phyloP scores from a whole-genome alignment of 1,140 invertebrate genomes.

The Archegozetes longisetosus region DNA sequence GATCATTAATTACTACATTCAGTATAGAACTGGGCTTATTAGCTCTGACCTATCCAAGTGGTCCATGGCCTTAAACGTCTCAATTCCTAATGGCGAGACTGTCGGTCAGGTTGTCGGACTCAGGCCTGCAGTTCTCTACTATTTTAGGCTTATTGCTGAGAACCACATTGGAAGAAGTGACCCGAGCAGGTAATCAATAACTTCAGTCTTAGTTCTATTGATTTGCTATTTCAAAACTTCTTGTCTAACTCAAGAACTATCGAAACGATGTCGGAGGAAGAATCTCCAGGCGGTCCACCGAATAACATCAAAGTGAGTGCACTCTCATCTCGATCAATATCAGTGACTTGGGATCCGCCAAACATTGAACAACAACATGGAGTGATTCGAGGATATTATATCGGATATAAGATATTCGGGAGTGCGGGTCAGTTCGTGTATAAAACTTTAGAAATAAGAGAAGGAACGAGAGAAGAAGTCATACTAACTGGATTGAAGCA shows the following conservation, averaged over 20 bases:
- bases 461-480: conserved; percentile 9
- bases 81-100: conserved; percentile 51
- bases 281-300: conserved; percentile 37
- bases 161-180: conserved; percentile 89
- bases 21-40: background rate
- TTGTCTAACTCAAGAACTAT: conserved; percentile 47
- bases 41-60: background rate
- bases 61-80: conserved; percentile 6
- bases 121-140: conserved; percentile 73
- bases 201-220: background rate
- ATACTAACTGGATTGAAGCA: conserved; percentile 15
- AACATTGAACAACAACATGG: conserved; percentile 26
- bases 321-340: conserved; percentile 29
- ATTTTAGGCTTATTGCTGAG: conserved; percentile 83
- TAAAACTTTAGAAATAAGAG: conserved; percentile 23
- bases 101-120: conserved; percentile 58
- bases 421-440: conserved; percentile 25
- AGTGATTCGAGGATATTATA: conserved; percentile 31
- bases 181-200: conserved; percentile 40
- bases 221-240: background rate
- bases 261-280: conserved; percentile 62
- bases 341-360: conserved; percentile 29
- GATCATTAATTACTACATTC: conserved; percentile 24
- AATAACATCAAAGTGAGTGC: conserved; percentile 27
- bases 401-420: conserved; percentile 30